A percentile compares a stretch with the other conserved stretches of the same genome.
These are phyloP conservation scores for Dendrolimus punctatus DNA, from an alignment of 1,140 invertebrate genomes.

Conservation along the genomic window DNA sequence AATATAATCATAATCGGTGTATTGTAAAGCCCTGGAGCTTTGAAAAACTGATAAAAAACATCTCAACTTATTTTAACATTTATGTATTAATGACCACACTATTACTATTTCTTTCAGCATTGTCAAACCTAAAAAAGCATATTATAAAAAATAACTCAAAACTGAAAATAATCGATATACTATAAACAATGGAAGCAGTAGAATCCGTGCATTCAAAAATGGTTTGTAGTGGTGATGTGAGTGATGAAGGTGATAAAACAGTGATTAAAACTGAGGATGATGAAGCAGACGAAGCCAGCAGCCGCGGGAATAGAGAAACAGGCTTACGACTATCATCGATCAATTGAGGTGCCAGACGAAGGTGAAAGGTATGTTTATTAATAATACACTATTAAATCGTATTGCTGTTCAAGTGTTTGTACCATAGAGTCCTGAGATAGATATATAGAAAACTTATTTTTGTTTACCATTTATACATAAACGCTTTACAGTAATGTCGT, in stretches of 20 bases:
- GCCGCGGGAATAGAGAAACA: slow-evolving; percentile 40
- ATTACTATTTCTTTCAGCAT: too few relatives aligned
- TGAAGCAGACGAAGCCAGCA: slow-evolving; percentile 27
- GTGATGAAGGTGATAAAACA: slow-evolving; percentile 29
- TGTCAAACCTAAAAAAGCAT: too few relatives aligned
- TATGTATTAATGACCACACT: too few relatives aligned
- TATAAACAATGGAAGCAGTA: slow-evolving; percentile 9
- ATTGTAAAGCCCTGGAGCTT: too few relatives aligned
- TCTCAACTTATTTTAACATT: too few relatives aligned
- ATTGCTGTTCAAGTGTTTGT: neutral
- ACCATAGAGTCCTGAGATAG: too few relatives aligned
- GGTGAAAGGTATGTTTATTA: slow-evolving; percentile 49
- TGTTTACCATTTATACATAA: too few relatives aligned
- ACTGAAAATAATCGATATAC: neutral
- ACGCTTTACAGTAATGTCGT: too few relatives aligned
- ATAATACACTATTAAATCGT: neutral
- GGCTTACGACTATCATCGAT: slow-evolving; percentile 64
- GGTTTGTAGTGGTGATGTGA: slow-evolving; percentile 23
- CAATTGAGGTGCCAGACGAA: slow-evolving; percentile 60
- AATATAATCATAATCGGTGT: too few relatives aligned
- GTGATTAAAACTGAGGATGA: slow-evolving; percentile 42
- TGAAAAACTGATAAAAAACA: too few relatives aligned
- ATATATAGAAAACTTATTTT: too few relatives aligned
- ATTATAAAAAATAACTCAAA: neutral
- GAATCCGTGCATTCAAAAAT: slow-evolving; percentile 17